Conservation (phyloP, 30 jellyfish, hydroid and myxozoan species). For the Aurelia sp. region DNA sequence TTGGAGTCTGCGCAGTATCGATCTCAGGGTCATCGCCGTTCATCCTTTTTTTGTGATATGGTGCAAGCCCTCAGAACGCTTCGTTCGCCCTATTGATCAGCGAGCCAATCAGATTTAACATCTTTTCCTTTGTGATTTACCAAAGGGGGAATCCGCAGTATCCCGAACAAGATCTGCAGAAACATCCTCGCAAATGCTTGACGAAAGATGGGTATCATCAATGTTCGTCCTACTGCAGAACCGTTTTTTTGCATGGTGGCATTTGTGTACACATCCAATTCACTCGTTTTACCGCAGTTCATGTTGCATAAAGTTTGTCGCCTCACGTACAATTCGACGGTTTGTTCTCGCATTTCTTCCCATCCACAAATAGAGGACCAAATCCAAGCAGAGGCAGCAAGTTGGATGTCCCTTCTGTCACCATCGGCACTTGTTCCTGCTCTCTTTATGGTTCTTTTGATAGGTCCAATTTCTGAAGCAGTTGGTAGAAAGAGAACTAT, state of each 20-base stretch:
- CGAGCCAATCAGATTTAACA: too few relatives aligned
- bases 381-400: constrained; percentile 17
- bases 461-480: constrained; percentile 30
- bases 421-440: constrained; percentile 8
- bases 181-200: too few relatives aligned
- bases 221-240: constrained; percentile 27
- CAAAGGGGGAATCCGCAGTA: too few relatives aligned
- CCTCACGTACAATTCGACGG: constrained; percentile 9
- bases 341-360: constrained; percentile 3
- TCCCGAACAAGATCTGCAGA: too few relatives aligned
- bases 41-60: too few relatives aligned
- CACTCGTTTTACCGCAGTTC: constrained; percentile 13
- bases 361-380: neutral
- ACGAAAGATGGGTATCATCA: too few relatives aligned
- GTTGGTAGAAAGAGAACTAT: constrained; percentile 25
- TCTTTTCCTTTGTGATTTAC: too few relatives aligned
- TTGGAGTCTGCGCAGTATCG: too few relatives aligned
- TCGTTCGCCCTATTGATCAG: too few relatives aligned
- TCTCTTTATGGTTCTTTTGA: neutral
- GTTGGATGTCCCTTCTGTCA: neutral
- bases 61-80: too few relatives aligned
- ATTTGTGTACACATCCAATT: neutral
- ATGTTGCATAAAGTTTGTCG: constrained; percentile 12
- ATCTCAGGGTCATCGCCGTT: too few relatives aligned
- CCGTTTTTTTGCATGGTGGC: constrained; percentile 2